Evolutionary conservation across 2,113 vertebrate genomes (phyloP), one percentile per base, ranked within the genome.

Genomic region (Eira barbara): DNA sequence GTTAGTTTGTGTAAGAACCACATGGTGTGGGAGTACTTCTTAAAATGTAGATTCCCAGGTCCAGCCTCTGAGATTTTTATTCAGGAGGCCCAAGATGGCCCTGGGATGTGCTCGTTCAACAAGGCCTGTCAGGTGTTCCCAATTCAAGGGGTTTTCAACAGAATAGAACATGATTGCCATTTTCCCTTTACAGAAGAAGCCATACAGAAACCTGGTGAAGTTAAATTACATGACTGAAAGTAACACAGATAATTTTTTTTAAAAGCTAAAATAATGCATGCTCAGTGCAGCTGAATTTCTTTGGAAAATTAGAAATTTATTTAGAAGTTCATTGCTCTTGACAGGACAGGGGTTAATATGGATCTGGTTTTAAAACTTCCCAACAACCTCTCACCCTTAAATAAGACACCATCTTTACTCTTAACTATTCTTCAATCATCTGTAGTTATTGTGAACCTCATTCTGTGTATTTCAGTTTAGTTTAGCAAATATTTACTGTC

Each of bases 241-340:
- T 73, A 80, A 7, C 18, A 81, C 14, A 74, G 7, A 36, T 71
- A 78, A 55, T 27, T 76, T 7, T 55, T 55, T 55, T 81, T 69
- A 79, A 96, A 63, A 63, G 36, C 0, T 57, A 80, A 96, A 95
- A 45, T 49, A 76, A 47, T 6, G 4, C 20, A 65, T n/a, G 42
- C 2, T 78, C 5, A 65, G 67, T 87, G 15, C 18, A 94, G 14
- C 18, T 65, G 12, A 23, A 10, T 87, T 95, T 61, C 89, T 87
- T 65, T 93, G 61, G 9, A 95, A 91, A 94, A 74, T 90, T 73
- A 82, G 21, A 96, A 29, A 89, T 89, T 89, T 89, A 71, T 81
- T 21, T 67, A 93, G 59, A 82, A 96, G 63, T 55, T 55, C 17
- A 91, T 14, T 65, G 3, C 4, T 94, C 2, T 86, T 79, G 79